Evolutionary conservation across 1,140 invertebrate genomes (phyloP), one percentile per base, ranked within the genome.

Genomic region (Hyposmocoma kahamanoa): DNA sequence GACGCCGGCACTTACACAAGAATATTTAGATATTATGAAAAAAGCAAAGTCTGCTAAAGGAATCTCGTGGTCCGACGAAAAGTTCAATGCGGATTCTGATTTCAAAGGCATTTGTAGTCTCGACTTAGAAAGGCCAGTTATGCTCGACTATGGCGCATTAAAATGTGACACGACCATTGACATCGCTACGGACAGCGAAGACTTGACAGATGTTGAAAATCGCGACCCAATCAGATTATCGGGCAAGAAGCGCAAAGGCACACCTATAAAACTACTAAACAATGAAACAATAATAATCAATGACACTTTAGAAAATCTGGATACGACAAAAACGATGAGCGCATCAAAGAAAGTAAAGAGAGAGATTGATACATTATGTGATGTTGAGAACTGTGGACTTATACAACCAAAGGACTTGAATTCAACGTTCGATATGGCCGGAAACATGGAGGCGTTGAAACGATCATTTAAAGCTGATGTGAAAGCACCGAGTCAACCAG

Each of bases 1-100:
- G 8, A 71, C 86, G 8, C 75, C 80, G 0, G 63, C 76, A 6
- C 59, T 87, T 38, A 74, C 72, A 0, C 48, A 56, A 0, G 81
- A 87, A 42, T 87, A 87, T 46, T 42, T 78, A n/a, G 71, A 78
- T 5, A 63, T 87, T 0, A 84, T 87, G 65, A 84, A 75, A 36
- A 84, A 84, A 69, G 77, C 75, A 0, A 87, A 86, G 52, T 61
- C 62, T 0, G 73, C 79, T 6, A 78, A 74, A 59, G 64, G 67
- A 0, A 84, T 87, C 15, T 69, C 71, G 1, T 87, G 86, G 86
- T 76, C 69, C 0, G 80, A 84, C 28, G 58, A 63, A 22, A 42
- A 20, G 1, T 46, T 46, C n/a, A 63, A 69, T 19, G 56, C 28
- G 11, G 77, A 87, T 44, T 30, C 63, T 0, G 59, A 79, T 21